Percentiles rank a stretch among this genome's conserved stretches.
These are phyloP conservation scores for Allolobophora icterica DNA, from an alignment of 2,888 invertebrate genomes.

Conservation along the genomic window DNA sequence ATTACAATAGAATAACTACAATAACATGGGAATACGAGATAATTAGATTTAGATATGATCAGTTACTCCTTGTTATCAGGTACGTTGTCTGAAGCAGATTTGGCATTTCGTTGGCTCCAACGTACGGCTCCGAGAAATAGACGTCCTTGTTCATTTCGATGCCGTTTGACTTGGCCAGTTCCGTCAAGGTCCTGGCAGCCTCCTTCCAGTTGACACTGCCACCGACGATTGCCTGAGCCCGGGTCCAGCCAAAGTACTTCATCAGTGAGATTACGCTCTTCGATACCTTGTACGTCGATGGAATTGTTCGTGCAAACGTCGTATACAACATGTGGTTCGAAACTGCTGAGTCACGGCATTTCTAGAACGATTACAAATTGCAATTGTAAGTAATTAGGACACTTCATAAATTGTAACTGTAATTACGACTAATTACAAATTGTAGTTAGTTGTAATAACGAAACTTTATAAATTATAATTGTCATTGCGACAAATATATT, in stretches of 20 bases:
- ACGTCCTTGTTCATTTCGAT: slow-evolving; percentile 74
- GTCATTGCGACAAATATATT: too few species aligned
- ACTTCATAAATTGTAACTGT: too few species aligned
- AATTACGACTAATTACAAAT: too few species aligned
- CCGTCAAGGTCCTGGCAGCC: slow-evolving; percentile 31
- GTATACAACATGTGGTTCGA: slow-evolving; percentile 86
- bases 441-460: too few species aligned
- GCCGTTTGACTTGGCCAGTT: slow-evolving; percentile 38
- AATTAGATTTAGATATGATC: too few species aligned
- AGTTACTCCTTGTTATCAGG: slow-evolving; percentile 78
- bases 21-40: too few species aligned
- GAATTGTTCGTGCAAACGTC: slow-evolving; percentile 88
- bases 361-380: slow-evolving; percentile 29
- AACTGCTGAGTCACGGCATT: slow-evolving; percentile 65
- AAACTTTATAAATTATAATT: too few species aligned
- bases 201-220: slow-evolving; percentile 37
- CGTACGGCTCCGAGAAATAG: slow-evolving; percentile 55
- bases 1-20: too few species aligned
- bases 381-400: not conserved
- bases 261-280: slow-evolving; percentile 87
- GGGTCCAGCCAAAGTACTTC: slow-evolving; percentile 80
- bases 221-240: slow-evolving; percentile 38
- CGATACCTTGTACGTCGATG: slow-evolving; percentile 91
- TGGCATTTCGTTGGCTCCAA: slow-evolving; percentile 45
- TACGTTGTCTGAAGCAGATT: slow-evolving; percentile 79